phyloP scores from a whole-genome alignment of 92 coral and sea anemone species.

The Phenganax subtilis region DNA sequence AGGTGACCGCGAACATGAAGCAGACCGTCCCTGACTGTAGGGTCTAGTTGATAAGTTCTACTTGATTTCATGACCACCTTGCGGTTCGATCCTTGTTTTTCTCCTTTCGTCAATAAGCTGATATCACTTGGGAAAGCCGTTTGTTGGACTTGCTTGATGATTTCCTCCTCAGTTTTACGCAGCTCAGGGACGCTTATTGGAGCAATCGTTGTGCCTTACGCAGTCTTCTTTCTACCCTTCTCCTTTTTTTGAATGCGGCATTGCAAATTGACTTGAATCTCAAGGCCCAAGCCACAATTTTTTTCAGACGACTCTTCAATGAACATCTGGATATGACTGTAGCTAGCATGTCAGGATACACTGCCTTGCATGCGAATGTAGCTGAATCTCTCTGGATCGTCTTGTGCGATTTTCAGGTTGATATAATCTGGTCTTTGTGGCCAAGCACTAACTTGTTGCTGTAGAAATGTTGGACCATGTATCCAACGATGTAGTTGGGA shows the following conservation, averaged over 20 bases:
- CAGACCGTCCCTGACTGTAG: slow-evolving; percentile 16
- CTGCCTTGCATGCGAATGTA: not conserved
- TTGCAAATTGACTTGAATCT: slow-evolving; percentile 11
- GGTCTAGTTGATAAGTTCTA: slow-evolving; percentile 32
- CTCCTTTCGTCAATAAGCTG: slow-evolving; percentile 18
- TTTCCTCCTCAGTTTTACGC: slow-evolving; percentile 11
- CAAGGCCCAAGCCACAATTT: slow-evolving; percentile 24
- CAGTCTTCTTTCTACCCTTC: not conserved
- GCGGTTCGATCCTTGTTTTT: not conserved
- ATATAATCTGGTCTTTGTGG: slow-evolving; percentile 9
- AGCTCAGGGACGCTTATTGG: not conserved
- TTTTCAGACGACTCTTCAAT: slow-evolving; percentile 15
- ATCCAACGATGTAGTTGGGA: slow-evolving; percentile 10
- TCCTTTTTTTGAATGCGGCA: not conserved
- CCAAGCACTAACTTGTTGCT: not conserved
- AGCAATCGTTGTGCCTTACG: not conserved
- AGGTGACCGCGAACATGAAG: slow-evolving; percentile 45
- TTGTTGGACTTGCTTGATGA: not conserved
- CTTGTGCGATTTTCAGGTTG: not conserved
- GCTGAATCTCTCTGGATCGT: slow-evolving; percentile 22
- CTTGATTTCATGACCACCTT: slow-evolving; percentile 26
- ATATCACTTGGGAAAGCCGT: not conserved
- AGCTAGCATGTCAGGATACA: not conserved
- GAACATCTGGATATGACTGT: slow-evolving; percentile 25
- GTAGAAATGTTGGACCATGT: slow-evolving; percentile 11